Evolutionary conservation across 1,140 invertebrate genomes (phyloP).

Genomic region (Drosophila sturtevanti): DNA sequence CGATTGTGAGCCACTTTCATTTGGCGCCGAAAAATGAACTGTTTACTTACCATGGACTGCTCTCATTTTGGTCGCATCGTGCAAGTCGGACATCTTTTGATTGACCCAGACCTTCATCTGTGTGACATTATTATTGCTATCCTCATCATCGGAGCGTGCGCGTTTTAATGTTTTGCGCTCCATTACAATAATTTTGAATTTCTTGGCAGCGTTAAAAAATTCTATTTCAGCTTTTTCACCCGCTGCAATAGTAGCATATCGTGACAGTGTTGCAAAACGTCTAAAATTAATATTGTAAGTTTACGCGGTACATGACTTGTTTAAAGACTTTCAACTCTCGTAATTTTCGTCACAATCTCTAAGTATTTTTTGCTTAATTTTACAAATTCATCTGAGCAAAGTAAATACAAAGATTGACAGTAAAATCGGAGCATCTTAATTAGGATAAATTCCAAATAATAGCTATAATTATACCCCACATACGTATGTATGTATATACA

Average conservation of each 20-base stretch:
- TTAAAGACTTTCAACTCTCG: too few relatives aligned
- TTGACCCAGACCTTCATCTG: conserved; percentile 65
- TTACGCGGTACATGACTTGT: neutral
- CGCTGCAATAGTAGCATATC: conserved; percentile 1
- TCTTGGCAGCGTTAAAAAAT: neutral
- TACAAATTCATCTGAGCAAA: too few relatives aligned
- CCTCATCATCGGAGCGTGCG: conserved; percentile 58
- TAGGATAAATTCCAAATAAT: too few relatives aligned
- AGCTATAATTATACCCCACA: too few relatives aligned
- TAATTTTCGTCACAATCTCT: too few relatives aligned
- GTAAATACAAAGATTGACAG: too few relatives aligned
- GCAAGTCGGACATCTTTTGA: conserved; percentile 56
- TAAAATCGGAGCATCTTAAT: too few relatives aligned
- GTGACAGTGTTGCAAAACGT: conserved; percentile 11
- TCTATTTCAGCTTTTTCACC: neutral
- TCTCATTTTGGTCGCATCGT: conserved; percentile 61
- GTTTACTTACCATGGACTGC: conserved; percentile 59
- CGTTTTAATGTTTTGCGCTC: conserved; percentile 50
- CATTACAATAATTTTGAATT: conserved; percentile 29
- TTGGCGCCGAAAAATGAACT: neutral
- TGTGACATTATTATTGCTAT: conserved; percentile 49
- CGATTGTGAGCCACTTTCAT: neutral
- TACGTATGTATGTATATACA: too few relatives aligned
- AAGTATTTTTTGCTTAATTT: too few relatives aligned
- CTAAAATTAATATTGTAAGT: neutral